Evolutionary conservation across 2,888 invertebrate species (phyloP).

Genomic region (Frankliniella intonsa): DNA sequence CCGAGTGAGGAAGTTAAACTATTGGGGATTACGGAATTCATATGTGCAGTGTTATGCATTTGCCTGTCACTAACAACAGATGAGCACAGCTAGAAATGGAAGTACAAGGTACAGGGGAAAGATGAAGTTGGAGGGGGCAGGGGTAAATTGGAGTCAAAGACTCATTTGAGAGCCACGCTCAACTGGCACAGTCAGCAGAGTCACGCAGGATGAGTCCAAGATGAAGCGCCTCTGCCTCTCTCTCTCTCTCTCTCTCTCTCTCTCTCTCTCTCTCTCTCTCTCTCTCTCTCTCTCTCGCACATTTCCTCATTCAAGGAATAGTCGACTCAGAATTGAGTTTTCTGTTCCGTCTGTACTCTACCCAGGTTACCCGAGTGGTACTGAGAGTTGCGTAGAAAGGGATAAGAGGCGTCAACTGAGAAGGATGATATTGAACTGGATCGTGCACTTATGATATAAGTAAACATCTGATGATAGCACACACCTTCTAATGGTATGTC

Average conservation of each 20-base stretch:
- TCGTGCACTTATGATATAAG: too few relatives aligned
- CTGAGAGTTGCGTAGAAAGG: not conserved
- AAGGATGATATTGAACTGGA: too few relatives aligned
- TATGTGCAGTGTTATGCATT: too few relatives aligned
- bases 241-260: conserved; percentile 3
- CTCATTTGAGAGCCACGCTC: conserved; percentile 4
- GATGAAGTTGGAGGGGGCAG: not conserved
- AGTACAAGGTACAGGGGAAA: not conserved
- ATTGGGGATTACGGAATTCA: too few relatives aligned
- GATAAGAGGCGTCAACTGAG: not conserved
- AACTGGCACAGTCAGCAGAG: conserved; percentile 5
- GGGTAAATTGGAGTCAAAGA: conserved; percentile 16
- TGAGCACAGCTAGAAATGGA: too few relatives aligned
- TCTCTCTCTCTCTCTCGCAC: not conserved
- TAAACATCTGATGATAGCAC: too few relatives aligned
- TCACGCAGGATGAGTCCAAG: conserved; percentile 5
- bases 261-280: not conserved
- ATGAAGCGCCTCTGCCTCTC: not conserved
- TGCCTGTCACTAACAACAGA: too few relatives aligned
- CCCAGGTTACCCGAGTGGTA: too few relatives aligned
- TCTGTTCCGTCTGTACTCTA: too few relatives aligned
- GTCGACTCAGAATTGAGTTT: not conserved
- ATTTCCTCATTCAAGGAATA: not conserved
- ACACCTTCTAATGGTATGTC: too few relatives aligned
- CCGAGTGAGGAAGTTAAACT: too few relatives aligned